phyloP scores from a whole-genome alignment of 2,113 vertebrate genomes.

The Xiphophorus maculatus region DNA sequence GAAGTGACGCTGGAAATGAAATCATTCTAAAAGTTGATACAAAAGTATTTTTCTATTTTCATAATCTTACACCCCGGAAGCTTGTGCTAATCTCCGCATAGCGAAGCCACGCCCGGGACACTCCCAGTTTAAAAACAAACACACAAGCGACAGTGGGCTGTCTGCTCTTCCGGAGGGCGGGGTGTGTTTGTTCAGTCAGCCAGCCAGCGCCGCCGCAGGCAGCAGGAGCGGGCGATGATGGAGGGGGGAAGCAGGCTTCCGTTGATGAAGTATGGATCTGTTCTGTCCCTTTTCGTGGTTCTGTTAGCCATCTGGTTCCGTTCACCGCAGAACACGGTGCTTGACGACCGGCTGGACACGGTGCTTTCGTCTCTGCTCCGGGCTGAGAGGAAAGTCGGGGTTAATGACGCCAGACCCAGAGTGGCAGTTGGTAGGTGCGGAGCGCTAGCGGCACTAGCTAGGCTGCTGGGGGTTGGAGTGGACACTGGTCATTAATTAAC shows the following conservation, averaged over 20 bases:
- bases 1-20: neutral
- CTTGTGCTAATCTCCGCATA: accelerated
- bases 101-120: neutral
- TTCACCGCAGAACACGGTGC: constrained; percentile 52
- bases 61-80: neutral
- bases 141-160: accelerated
- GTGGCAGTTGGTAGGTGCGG: constrained; percentile 80
- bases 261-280: constrained; percentile 75
- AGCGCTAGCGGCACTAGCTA: constrained; percentile 23
- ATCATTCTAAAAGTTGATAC: neutral
- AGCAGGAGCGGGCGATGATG: constrained; percentile 36
- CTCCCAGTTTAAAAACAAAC: neutral
- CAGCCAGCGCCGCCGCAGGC: neutral
- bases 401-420: constrained; percentile 72
- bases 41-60: neutral
- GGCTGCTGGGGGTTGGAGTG: neutral
- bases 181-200: neutral
- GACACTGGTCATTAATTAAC: neutral
- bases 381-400: constrained; percentile 81
- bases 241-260: constrained; percentile 57
- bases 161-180: neutral
- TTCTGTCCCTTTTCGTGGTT: constrained; percentile 73
- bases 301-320: constrained; percentile 79
- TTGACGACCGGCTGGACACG: constrained; percentile 78
- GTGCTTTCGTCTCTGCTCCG: constrained; percentile 82